Evolutionary conservation across 2,113 vertebrate genomes (phyloP).

Genomic region (Perognathus longimembris): DNA sequence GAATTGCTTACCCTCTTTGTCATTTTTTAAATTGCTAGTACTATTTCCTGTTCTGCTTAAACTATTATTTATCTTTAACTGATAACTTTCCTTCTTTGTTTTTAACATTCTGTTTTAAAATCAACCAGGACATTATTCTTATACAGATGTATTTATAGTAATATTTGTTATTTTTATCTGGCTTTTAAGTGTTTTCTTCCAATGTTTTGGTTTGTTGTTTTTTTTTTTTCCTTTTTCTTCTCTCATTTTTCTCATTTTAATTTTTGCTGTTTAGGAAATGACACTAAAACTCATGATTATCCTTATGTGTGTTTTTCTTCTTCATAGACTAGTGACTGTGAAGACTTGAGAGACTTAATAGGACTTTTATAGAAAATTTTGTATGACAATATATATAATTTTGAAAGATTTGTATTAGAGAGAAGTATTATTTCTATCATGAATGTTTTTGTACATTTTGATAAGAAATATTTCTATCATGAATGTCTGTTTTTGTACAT

Average conservation of each 20-base stretch:
- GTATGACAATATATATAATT: slow-evolving; percentile 28
- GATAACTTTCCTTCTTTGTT: slow-evolving; percentile 87
- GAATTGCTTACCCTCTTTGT: slow-evolving; percentile 65
- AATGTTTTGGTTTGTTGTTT: slow-evolving; percentile 16
- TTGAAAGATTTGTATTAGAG: slow-evolving; percentile 61
- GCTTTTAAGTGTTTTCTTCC: slow-evolving; percentile 80
- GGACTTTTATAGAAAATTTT: slow-evolving; percentile 59
- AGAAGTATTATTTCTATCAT: slow-evolving; percentile 61
- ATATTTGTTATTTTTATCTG: slow-evolving; percentile 73
- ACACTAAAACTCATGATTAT: slow-evolving; percentile 69
- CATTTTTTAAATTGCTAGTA: slow-evolving; percentile 71
- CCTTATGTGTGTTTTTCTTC: slow-evolving; percentile 73
- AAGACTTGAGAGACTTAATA: slow-evolving; percentile 44
- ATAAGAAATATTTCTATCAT: slow-evolving; percentile 47
- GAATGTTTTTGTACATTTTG: not conserved
- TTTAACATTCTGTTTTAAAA: slow-evolving; percentile 79
- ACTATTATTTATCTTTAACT: slow-evolving; percentile 82
- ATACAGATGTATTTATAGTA: slow-evolving; percentile 72
- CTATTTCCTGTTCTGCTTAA: slow-evolving; percentile 83
- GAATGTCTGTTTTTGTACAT: slow-evolving; percentile 57
- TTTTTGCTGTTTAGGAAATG: slow-evolving; percentile 67
- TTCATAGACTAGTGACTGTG: slow-evolving; percentile 53
- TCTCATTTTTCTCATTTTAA: slow-evolving; percentile 72
- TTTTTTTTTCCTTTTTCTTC: slow-evolving; percentile 18
- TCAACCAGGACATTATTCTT: slow-evolving; percentile 79